A percentile compares a stretch with the other conserved stretches of the same genome.
Evolutionary conservation across 2,113 vertebrate species (phyloP).

Genomic region (Bambusicola thoracicus): DNA sequence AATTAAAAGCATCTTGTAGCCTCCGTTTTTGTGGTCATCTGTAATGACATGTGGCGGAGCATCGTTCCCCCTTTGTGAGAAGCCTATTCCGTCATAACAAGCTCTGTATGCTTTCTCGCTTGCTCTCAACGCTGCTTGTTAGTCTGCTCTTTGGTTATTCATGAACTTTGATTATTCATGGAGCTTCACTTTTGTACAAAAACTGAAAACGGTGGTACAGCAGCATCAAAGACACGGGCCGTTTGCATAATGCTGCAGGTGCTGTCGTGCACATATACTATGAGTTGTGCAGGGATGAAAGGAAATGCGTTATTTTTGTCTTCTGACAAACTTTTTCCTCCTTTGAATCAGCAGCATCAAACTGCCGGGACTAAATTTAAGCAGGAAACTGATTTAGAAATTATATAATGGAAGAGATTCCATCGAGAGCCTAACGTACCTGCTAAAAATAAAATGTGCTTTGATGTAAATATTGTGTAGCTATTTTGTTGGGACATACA

Average conservation of each 20-base stretch:
- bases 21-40: neutral
- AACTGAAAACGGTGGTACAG: neutral
- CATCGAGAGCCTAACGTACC: neutral
- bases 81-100: fast-evolving
- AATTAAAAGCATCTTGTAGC: conserved; percentile 35
- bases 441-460: conserved; percentile 4
- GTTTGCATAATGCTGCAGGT: conserved; percentile 19
- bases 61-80: fast-evolving
- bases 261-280: fast-evolving
- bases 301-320: neutral
- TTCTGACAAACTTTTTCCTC: conserved; percentile 11
- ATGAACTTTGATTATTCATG: neutral
- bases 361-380: neutral
- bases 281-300: neutral
- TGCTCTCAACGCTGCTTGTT: neutral
- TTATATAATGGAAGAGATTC: neutral
- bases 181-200: neutral
- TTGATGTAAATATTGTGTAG: neutral
- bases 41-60: neutral
- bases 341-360: neutral
- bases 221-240: neutral
- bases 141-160: neutral
- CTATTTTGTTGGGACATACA: neutral
- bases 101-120: fast-evolving
- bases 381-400: neutral